A percentile compares a stretch with the other conserved stretches of the same genome.
Conservation (phyloP, 2,113 vertebrate species). For the Pelmatolapia mariae region DNA sequence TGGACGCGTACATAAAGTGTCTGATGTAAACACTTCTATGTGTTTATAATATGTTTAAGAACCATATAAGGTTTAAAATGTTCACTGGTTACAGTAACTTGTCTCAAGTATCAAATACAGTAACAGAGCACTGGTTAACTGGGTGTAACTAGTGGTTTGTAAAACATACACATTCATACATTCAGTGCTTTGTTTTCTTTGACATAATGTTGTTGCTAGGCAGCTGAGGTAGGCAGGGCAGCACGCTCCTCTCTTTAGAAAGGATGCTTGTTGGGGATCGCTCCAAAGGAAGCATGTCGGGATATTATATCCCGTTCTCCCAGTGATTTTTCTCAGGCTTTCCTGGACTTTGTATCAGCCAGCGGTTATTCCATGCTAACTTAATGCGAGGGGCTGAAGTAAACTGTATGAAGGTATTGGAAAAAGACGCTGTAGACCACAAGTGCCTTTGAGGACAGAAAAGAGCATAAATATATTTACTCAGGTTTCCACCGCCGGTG, state of each 20-base stretch:
- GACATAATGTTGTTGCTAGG: conserved; percentile 63
- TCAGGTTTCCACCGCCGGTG: conserved; percentile 53
- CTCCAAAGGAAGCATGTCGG: neutral
- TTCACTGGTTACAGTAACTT: neutral
- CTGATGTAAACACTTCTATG: neutral
- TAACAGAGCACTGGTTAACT: neutral
- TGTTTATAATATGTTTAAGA: neutral
- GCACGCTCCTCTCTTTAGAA: neutral
- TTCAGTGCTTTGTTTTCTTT: neutral
- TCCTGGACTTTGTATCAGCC: conserved; percentile 29
- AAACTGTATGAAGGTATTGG: conserved; percentile 25
- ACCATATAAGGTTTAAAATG: neutral
- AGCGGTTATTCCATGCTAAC: conserved; percentile 49
- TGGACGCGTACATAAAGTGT: neutral
- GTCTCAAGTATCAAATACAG: neutral
- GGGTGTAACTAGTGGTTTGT: neutral
- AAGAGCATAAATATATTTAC: conserved; percentile 53
- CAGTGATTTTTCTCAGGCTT: neutral
- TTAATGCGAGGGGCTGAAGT: neutral
- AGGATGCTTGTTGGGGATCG: conserved; percentile 5
- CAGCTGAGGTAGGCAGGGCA: neutral
- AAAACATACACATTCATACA: neutral
- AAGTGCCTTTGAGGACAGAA: conserved; percentile 36
- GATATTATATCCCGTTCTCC: conserved; percentile 6
- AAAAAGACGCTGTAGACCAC: conserved; percentile 37